Conservation (phyloP, 2,113 vertebrate genomes). For the Seriola rivoliana region DNA sequence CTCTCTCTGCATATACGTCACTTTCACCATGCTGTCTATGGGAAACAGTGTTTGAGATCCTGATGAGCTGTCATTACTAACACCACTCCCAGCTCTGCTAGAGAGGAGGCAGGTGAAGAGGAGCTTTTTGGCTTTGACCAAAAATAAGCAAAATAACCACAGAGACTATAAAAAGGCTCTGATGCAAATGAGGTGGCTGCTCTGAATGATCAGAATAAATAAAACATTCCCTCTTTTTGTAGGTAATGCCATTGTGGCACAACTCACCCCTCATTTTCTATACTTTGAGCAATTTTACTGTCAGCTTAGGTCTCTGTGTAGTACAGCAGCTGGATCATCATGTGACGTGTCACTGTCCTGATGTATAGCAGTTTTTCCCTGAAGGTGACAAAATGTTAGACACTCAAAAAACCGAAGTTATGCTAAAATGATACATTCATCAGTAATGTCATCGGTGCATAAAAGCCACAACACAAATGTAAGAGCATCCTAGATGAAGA, state of each 20-base stretch:
- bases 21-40: background rate
- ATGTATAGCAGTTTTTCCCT: background rate
- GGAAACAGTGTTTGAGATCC: background rate
- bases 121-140: background rate
- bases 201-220: constrained; percentile 1
- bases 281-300: background rate
- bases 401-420: no score
- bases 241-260: no score
- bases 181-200: background rate
- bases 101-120: background rate
- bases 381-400: background rate
- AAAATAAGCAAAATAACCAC: constrained; percentile 19
- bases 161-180: background rate
- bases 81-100: background rate
- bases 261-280: background rate
- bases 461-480: no score
- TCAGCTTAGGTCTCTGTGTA: background rate
- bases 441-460: no score
- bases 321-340: background rate
- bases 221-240: background rate
- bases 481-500: no score
- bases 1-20: background rate
- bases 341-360: background rate
- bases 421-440: background rate
- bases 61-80: background rate